Evolutionary conservation across 2,888 invertebrate genomes (phyloP), one percentile per base, ranked within the genome.

Genomic region (Sinhomidia bicolor): DNA sequence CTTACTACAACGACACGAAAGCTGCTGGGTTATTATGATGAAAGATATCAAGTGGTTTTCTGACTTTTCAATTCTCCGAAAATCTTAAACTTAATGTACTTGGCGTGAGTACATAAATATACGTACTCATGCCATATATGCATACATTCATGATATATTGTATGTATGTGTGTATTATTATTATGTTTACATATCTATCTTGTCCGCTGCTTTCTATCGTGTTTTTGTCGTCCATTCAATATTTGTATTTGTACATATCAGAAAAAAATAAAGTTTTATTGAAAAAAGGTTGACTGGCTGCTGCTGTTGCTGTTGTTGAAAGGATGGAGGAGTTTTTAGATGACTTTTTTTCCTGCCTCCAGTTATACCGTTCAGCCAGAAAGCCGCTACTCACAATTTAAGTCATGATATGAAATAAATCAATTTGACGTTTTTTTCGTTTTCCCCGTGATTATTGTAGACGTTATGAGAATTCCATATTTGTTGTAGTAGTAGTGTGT

Each of bases 341-440:
- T 71, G 44, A 71, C 71, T 41, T 41, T 65, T 68, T 36, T 32
- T n/a, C n/a, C n/a, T 57, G 41, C 71, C 23, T 71, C 44, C 44
- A 71, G 71, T n/a, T 7, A 71, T 71, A 47, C n/a, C 44, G 20
- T 44, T 36, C 71, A 71, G 41, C 12, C 36, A 12, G 57, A 0
- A 1, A 62, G 0, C 26, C 1, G 10, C 14, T 62, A 62, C 62
- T 62, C 51, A 26, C 47, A 76, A 10, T 36, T 54, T 20, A 26
- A 79, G 20, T 29, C 44, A 17, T n/a, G n/a, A 36, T 44, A 65
- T 23, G 44, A 14, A 41, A 81, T 81, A 81, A 81, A 81, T 60
- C 62, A 65, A 62, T n/a, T n/a, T 60, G 41, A 81, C 62, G 12
- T 23, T 36, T 60, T 36, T 60, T 41, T 62, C 26, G n/a, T 41